A percentile compares a stretch with the other conserved stretches of the same genome.
Conservation (phyloP, 1,140 invertebrate genomes). For the Zophobas atratus region DNA sequence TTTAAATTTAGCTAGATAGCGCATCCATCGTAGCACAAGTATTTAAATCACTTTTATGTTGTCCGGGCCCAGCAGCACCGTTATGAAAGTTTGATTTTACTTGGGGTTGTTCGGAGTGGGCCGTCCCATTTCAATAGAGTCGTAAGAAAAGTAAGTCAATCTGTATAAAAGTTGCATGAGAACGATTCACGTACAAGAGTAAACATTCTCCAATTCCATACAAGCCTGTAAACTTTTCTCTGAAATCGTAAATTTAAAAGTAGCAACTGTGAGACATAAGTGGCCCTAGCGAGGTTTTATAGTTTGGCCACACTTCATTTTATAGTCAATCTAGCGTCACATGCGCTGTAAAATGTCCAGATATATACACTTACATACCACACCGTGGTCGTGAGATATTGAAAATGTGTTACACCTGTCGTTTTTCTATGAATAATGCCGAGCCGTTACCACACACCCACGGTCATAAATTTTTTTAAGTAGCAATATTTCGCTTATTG, state of each 20-base stretch:
- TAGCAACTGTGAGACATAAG: conserved; percentile 37
- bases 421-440: conserved; percentile 32
- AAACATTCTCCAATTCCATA: conserved; percentile 28
- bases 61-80: neutral
- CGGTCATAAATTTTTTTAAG: neutral
- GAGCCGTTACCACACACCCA: conserved; percentile 13
- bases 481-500: too few species aligned
- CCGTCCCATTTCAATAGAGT: conserved; percentile 25
- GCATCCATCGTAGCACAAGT: neutral
- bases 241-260: conserved; percentile 38
- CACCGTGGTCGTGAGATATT: conserved; percentile 32
- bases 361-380: conserved; percentile 7
- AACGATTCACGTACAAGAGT: conserved; percentile 38
- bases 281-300: conserved; percentile 31
- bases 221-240: conserved; percentile 32
- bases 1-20: neutral
- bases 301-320: conserved; percentile 34
- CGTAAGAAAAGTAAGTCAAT: conserved; percentile 32
- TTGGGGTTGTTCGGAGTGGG: conserved; percentile 5
- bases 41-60: conserved; percentile 4
- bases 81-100: conserved; percentile 34
- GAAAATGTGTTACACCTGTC: conserved; percentile 35
- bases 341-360: conserved; percentile 38
- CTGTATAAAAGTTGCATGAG: conserved; percentile 35
- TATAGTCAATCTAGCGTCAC: conserved; percentile 39